Conservation (phyloP, 2,888 invertebrate genomes). For the Catotricha subobsoleta region DNA sequence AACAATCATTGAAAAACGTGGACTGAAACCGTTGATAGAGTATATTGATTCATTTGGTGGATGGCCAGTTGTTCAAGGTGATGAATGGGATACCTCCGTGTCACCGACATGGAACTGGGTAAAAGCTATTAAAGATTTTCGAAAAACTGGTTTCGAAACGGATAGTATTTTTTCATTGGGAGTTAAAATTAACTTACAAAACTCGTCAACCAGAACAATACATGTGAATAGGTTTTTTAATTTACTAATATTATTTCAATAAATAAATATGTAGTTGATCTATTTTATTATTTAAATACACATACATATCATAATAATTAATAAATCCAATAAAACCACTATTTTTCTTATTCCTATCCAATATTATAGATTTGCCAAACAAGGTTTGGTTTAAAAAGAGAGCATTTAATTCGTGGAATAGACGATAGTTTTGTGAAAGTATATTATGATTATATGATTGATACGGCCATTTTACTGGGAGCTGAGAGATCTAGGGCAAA, state of each 20-base stretch:
- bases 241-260: background rate
- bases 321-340: background rate
- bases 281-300: background rate
- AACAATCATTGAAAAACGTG: slow-evolving; percentile 15
- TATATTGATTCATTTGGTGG: slow-evolving; percentile 30
- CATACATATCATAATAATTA: background rate
- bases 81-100: slow-evolving; percentile 12
- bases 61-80: slow-evolving; percentile 33
- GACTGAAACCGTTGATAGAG: slow-evolving; percentile 23
- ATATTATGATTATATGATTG: slow-evolving; percentile 73
- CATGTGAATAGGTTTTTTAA: slow-evolving; percentile 40
- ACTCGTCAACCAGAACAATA: slow-evolving; percentile 65
- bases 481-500: slow-evolving; percentile 51
- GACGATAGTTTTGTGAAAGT: slow-evolving; percentile 67
- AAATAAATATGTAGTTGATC: background rate
- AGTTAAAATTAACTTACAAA: slow-evolving; percentile 73
- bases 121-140: slow-evolving; percentile 63
- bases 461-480: slow-evolving; percentile 69
- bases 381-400: slow-evolving; percentile 62
- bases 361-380: slow-evolving; percentile 66
- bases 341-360: background rate
- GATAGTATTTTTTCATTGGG: slow-evolving; percentile 84
- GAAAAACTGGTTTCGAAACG: slow-evolving; percentile 63
- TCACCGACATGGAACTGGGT: slow-evolving; percentile 52
- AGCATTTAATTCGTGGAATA: slow-evolving; percentile 67